Evolutionary conservation across 2,113 vertebrate genomes (phyloP).

Genomic region (Rattus rattus): DNA sequence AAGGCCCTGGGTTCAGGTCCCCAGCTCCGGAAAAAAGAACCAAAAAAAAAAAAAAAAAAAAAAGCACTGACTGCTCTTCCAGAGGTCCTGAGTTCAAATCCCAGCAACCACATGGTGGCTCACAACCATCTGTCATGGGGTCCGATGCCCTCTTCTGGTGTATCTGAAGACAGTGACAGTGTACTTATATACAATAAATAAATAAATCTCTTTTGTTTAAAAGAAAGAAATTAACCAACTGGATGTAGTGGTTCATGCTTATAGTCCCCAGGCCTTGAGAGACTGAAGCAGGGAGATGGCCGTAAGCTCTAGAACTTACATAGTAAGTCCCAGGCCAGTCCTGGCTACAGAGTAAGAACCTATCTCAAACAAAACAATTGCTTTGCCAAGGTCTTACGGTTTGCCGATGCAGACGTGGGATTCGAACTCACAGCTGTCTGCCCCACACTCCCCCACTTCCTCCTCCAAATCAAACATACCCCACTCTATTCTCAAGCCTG

Average conservation of each 20-base stretch:
- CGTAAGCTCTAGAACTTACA: not conserved
- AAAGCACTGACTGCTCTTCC: no score
- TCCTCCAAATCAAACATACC: not conserved
- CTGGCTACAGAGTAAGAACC: not conserved
- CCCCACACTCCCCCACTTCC: not conserved
- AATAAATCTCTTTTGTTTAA: no score
- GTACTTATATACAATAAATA: no score
- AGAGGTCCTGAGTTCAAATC: no score
- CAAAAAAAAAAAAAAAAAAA: no score
- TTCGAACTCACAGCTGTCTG: not conserved
- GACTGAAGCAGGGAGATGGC: no score
- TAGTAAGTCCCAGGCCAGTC: not conserved
- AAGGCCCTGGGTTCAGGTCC: no score
- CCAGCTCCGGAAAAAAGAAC: no score
- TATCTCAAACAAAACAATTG: not conserved
- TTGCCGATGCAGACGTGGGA: not conserved
- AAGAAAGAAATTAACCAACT: not conserved
- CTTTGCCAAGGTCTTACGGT: not conserved
- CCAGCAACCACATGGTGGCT: no score
- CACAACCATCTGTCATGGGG: no score
- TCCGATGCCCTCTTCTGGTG: no score
- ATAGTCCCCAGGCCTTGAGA: not conserved
- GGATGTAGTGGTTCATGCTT: not conserved
- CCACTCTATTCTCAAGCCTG: not conserved
- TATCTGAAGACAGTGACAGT: no score